Evolutionary conservation across 1,140 invertebrate species (phyloP), one percentile per base, ranked within the genome.

Genomic region (Nixonia krombeini): DNA sequence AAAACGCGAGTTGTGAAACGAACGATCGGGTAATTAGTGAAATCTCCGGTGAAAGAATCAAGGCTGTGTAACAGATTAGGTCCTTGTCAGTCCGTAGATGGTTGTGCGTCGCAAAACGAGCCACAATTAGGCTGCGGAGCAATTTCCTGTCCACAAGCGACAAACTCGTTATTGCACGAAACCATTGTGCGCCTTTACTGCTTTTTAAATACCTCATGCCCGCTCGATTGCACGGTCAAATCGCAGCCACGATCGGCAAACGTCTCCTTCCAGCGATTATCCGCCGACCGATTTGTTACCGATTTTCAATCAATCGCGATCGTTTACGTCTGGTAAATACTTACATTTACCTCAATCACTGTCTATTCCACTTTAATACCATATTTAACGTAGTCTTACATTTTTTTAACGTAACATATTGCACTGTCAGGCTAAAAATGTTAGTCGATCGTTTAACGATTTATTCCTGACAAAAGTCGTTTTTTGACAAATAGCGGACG

Each of bases 111-210:
- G 12, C 40, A 10, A 45, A 65, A 51, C 16, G 37, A 42, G 55
- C 41, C 68, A 73, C 75, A 79, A 79, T 77, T 74, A 76, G 69
- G 63, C 65, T 67, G 53, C 70, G 52, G 71, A 76, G 74, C 72
- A 81, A 80, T 80, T 81, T 80, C 79, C 79, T 81, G 79, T 75
- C 68, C 29, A 57, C n/a, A 42, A 17, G 21, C 31, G 50, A 49
- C 52, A 49, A 55, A 65, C 61, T 56, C 70, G 76, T 76, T 78
- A 79, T 81, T 78, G 75, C 63, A 63, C 66, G 69, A 73, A 73
- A 75, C 74, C 65, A 75, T 79, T 75, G 72, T 73, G 49, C 33
- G 72, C 73, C 57, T 67, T 77, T 75, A 71, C 51, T 67, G 70
- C 69, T 64, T 72, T 72, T 72, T 72, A 72, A 70, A 72, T 72